Conservation (phyloP, 2,888 invertebrate species). For the Digitonthophagus gazella region DNA sequence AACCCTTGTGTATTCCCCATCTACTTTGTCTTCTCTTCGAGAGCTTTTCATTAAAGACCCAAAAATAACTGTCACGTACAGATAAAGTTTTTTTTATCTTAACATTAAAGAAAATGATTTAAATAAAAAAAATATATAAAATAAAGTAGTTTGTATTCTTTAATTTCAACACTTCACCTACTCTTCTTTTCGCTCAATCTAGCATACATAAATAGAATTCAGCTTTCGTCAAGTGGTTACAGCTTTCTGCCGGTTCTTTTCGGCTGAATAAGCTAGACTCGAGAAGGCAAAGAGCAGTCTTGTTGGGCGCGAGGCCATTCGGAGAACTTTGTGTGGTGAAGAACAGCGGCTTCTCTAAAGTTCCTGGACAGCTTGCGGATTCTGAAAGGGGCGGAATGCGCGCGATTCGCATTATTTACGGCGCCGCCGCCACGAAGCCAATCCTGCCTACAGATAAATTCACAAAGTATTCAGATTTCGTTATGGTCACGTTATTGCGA, state of each 20-base stretch:
- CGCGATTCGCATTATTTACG: not conserved
- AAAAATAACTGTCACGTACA: not conserved
- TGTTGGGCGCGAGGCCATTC: not conserved
- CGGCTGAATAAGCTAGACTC: not conserved
- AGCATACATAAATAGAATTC: too few species aligned
- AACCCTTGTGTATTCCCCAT: not conserved
- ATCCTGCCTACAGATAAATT: not conserved
- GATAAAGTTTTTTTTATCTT: too few species aligned
- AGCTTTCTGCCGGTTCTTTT: not conserved
- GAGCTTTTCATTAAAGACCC: conserved; percentile 4
- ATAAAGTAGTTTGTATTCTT: too few species aligned
- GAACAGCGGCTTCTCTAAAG: not conserved
- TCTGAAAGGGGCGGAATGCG: not conserved
- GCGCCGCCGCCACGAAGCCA: not conserved
- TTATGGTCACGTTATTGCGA: not conserved
- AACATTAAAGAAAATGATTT: too few species aligned
- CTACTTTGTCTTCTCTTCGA: not conserved
- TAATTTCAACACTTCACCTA: too few species aligned
- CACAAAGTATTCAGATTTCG: not conserved
- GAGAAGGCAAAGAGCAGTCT: not conserved
- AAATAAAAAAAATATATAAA: too few species aligned
- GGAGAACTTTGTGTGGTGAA: not conserved
- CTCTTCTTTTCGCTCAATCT: too few species aligned
- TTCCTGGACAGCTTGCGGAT: not conserved
- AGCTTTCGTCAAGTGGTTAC: not conserved